A percentile compares a stretch with the other conserved stretches of the same genome.
phyloP scores from a whole-genome alignment of 2,888 invertebrate genomes.

The Epinotia brunnichana region DNA sequence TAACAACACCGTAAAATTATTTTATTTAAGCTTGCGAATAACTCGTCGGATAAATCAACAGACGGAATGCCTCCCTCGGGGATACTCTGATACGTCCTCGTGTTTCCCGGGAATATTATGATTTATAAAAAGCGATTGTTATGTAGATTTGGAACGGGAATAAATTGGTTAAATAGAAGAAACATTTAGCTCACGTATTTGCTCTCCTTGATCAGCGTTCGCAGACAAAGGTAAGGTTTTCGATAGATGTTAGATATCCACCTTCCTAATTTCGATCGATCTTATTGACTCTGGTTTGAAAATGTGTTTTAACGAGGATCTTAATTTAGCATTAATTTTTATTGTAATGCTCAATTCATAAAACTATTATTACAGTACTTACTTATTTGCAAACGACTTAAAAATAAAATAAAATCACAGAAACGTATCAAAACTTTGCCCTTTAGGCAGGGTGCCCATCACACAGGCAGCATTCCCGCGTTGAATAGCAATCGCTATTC shows the following conservation, averaged over 20 bases:
- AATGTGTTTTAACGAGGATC: not conserved
- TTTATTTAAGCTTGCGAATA: conserved; percentile 34
- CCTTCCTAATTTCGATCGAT: not conserved
- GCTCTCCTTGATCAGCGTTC: conserved; percentile 8
- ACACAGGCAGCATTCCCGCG: too few relatives aligned
- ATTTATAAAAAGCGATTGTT: conserved; percentile 41
- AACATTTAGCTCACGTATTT: conserved; percentile 28
- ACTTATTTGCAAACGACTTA: too few relatives aligned
- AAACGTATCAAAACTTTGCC: too few relatives aligned
- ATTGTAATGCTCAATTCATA: too few relatives aligned
- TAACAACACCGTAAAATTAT: conserved; percentile 42
- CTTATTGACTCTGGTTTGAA: not conserved
- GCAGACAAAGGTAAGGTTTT: conserved; percentile 15
- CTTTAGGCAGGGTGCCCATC: too few relatives aligned
- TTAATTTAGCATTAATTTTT: too few relatives aligned
- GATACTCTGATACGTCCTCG: conserved; percentile 35
- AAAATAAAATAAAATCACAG: too few relatives aligned
- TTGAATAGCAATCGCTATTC: too few relatives aligned
- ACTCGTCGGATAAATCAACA: conserved; percentile 43
- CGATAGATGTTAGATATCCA: not conserved
- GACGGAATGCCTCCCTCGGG: conserved; percentile 37
- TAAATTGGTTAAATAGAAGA: conserved; percentile 33
- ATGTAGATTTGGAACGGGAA: conserved; percentile 31
- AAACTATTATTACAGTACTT: too few relatives aligned
- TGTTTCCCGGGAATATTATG: conserved; percentile 37